phyloP scores from a whole-genome alignment of 2,888 invertebrate species.

The Allolobophora icterica region DNA sequence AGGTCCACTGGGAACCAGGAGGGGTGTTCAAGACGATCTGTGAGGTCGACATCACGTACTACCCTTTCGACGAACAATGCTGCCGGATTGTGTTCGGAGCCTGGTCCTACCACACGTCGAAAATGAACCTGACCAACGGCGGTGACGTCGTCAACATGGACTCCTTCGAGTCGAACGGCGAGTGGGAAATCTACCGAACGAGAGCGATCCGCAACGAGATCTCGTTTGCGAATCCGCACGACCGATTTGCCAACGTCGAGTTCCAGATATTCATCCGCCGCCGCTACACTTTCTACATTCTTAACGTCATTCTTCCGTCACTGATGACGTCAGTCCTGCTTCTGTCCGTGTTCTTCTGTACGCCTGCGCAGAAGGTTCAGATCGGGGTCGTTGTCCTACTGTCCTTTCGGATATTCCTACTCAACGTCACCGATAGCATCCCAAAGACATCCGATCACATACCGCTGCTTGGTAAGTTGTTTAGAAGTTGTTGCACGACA shows the following conservation, averaged over 20 bases:
- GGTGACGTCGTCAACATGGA: constrained; percentile 47
- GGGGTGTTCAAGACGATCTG: constrained; percentile 52
- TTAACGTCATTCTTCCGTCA: constrained; percentile 52
- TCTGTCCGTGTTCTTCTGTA: constrained; percentile 51
- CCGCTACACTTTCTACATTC: constrained; percentile 51
- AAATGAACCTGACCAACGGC: constrained; percentile 51
- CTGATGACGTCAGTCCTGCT: constrained; percentile 51
- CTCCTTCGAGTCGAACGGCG: constrained; percentile 50
- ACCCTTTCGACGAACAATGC: constrained; percentile 51
- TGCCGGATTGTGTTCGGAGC: constrained; percentile 51
- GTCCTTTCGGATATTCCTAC: constrained; percentile 51
- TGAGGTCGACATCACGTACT: constrained; percentile 52
- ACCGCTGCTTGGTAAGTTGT: constrained; percentile 49
- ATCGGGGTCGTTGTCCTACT: constrained; percentile 52
- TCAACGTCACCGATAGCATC: constrained; percentile 52
- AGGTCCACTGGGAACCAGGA: constrained; percentile 52
- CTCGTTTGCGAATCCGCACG: constrained; percentile 20
- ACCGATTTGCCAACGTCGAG: constrained; percentile 48
- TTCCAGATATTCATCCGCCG: constrained; percentile 48
- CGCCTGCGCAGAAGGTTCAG: constrained; percentile 52
- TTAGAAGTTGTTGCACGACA: too few species aligned
- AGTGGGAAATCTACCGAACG: constrained; percentile 49
- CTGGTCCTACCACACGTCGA: constrained; percentile 51
- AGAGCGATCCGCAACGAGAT: constrained; percentile 35
- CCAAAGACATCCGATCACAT: constrained; percentile 52